A percentile compares a stretch with the other conserved stretches of the same genome.
phyloP scores from a whole-genome alignment of 2,888 invertebrate genomes.

The Latrodectus elegans region DNA sequence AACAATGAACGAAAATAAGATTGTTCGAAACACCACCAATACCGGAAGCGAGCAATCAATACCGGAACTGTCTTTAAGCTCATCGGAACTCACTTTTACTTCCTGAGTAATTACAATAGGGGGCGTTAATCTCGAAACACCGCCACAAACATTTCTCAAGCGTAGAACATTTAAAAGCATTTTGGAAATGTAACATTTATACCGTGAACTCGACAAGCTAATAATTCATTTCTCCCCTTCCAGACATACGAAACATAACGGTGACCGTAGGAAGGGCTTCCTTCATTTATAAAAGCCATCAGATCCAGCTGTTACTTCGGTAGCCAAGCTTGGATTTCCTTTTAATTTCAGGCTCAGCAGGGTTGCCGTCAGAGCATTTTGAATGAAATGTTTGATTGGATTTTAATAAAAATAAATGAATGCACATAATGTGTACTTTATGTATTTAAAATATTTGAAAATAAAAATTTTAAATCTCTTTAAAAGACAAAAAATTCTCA shows the following conservation, averaged over 20 bases:
- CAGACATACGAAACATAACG: background rate
- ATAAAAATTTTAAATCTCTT: too few relatives aligned
- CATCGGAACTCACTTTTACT: background rate
- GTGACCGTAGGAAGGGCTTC: background rate
- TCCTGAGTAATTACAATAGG: background rate
- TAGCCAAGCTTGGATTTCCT: background rate
- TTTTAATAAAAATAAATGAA: too few relatives aligned
- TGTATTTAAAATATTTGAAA: too few relatives aligned
- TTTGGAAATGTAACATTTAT: conserved; percentile 3
- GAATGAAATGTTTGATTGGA: background rate
- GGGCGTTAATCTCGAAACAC: background rate
- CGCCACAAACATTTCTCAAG: background rate
- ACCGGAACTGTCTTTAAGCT: background rate
- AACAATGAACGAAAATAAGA: too few relatives aligned
- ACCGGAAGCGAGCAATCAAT: too few relatives aligned
- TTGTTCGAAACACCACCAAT: too few relatives aligned
- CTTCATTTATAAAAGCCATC: conserved; percentile 37
- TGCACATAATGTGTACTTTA: too few relatives aligned
- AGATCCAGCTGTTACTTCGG: conserved; percentile 18
- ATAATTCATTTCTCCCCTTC: conserved; percentile 17
- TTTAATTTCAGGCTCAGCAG: background rate
- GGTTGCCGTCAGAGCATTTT: background rate
- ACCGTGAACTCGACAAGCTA: conserved; percentile 11
- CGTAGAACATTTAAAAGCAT: background rate
- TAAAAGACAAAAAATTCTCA: too few relatives aligned